Conservation (phyloP, 2,888 invertebrate genomes). For the Seira ritae region DNA sequence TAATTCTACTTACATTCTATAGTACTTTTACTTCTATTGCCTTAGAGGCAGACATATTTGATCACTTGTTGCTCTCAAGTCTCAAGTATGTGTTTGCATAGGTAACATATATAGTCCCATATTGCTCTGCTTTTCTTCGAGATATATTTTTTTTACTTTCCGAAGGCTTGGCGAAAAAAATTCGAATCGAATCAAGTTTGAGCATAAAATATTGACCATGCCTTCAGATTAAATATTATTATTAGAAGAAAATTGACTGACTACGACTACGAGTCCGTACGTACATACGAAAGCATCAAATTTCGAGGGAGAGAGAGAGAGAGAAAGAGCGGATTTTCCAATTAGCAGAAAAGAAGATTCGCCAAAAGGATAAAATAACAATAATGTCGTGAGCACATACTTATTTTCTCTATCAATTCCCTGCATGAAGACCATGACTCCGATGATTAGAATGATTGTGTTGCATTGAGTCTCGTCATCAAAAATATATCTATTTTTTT, state of each 20-base stretch:
- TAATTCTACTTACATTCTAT: too few species aligned
- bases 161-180: constrained; percentile 30
- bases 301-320: constrained; percentile 22
- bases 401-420: constrained; percentile 11
- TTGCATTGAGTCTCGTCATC: neutral
- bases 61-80: constrained; percentile 3
- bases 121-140: constrained; percentile 33
- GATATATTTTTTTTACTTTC: neutral
- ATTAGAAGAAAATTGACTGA: neutral
- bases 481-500: too few species aligned
- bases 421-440: constrained; percentile 10
- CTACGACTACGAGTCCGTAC: too few species aligned
- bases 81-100: too few species aligned
- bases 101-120: too few species aligned
- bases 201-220: constrained; percentile 6
- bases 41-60: constrained; percentile 29
- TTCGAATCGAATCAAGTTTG: constrained; percentile 43
- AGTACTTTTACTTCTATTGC: too few species aligned
- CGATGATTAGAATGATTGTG: neutral
- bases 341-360: constrained; percentile 45
- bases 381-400: constrained; percentile 44
- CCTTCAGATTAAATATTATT: neutral
- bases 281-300: neutral
- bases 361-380: constrained; percentile 38
- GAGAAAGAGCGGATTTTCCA: constrained; percentile 47